phyloP scores from a whole-genome alignment of 2,113 vertebrate genomes.

The Loxodonta africana region DNA sequence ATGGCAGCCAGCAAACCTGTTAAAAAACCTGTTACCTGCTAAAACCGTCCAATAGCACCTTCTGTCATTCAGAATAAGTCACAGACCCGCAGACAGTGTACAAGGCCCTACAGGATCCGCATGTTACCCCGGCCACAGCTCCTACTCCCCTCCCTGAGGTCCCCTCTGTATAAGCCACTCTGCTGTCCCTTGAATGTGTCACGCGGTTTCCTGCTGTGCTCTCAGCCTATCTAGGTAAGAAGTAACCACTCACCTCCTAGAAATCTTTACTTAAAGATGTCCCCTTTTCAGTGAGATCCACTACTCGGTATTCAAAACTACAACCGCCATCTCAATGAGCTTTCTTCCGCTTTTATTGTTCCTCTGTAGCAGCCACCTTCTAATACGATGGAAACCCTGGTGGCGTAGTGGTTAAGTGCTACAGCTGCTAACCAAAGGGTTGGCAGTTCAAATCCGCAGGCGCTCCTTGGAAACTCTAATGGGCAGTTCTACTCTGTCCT shows the following conservation, averaged over 20 bases:
- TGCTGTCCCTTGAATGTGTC: background rate
- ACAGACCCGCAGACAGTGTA: background rate
- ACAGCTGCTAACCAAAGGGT: no score
- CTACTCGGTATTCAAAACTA: background rate
- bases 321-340: background rate
- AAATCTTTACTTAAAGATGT: background rate
- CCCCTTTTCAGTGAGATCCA: background rate
- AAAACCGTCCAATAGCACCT: background rate
- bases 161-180: background rate
- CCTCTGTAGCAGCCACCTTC: background rate
- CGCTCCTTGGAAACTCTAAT: no score
- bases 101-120: background rate
- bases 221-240: background rate
- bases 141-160: background rate
- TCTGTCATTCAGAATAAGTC: background rate
- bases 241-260: background rate
- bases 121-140: background rate
- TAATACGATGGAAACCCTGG: background rate
- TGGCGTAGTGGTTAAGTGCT: no score
- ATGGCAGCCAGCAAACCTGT: background rate
- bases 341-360: background rate
- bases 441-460: no score
- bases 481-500: background rate
- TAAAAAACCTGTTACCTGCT: background rate
- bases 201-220: background rate